Base-by-base conservation (phyloP, 1,140 invertebrate species). In the Aradophagus sp. region DNA sequence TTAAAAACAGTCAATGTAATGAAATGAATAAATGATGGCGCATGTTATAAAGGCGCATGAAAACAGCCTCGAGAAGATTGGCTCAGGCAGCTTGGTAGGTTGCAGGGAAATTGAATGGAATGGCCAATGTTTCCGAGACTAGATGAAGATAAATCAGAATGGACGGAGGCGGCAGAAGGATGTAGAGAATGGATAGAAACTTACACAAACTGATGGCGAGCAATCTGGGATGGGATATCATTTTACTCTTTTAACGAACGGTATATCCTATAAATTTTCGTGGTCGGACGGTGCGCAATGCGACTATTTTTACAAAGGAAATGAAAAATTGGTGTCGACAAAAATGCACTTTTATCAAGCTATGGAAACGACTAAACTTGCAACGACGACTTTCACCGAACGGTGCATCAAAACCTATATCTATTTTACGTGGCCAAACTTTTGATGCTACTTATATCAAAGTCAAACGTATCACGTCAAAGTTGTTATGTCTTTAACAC, bases 21-120 rank as follows among this genome's bases (percentile, higher is more conserved):
- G 34, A 58, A 59, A 52, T 52, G 20, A 23, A 23, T 23, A 23
- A 23, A 23, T n/a, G n/a, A n/a, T n/a, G n/a, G n/a, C n/a, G n/a
- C n/a, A n/a, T n/a, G n/a, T n/a, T n/a, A n/a, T n/a, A n/a, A n/a
- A n/a, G n/a, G n/a, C n/a, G n/a, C n/a, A n/a, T n/a, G n/a, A n/a
- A n/a, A n/a, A n/a, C n/a, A n/a, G n/a, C n/a, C n/a, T n/a, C n/a
- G 44, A 36, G 39, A 71, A 59, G 39, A 73, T 73, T 66, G 53
- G 53, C 34, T 61, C 26, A 35, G 35, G 19, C 19, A 38, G 41
- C 35, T 52, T 34, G 20, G 27, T 34, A 35, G 55, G 20, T 63
- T 62, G 52, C 44, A 63, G 53, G 58, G 58, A 73, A 73, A 73
- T 73, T 68, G 70, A 73, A 73, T 67, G 70, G 47, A 73, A 67